Evolutionary conservation across 2,888 invertebrate genomes (phyloP), one percentile per base, ranked within the genome.

Genomic region (Drosophila recens): DNA sequence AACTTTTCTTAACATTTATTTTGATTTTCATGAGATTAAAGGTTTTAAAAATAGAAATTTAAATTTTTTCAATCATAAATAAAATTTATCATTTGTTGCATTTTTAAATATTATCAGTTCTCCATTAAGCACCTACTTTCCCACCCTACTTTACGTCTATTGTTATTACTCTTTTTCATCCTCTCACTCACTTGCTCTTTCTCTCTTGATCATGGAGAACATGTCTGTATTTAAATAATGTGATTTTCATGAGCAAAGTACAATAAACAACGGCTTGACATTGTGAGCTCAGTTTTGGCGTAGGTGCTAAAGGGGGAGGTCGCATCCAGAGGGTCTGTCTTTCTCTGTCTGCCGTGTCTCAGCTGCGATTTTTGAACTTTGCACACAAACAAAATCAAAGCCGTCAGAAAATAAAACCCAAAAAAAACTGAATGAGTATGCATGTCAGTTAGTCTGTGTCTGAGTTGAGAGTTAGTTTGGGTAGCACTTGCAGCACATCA

Each of bases 401-500:
- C 23, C 40, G 53, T 40, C 53, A 34, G 54, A 56, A 23, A 57
- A 43, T 46, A 54, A 49, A 23, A 57, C 46, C 27, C 20, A 46
- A 54, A 27, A 27, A 36, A 49, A 54, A 34, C 36, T 13, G 9
- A 13, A 43, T 17, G 45, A 56, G 42, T n/a, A 46, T 59, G 58
- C 54, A 20, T 43, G 54, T 38, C 42, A 42, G 40, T 63, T 56
- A 48, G 48, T 59, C 11, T 49, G 48, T 49, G 56, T n/a, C 59
- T 54, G 43, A 17, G 46, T 20, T 46, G 34, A 30, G 49, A 53
- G 63, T 74, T 70, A 76, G 76, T 76, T 74, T 63, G 10, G 70
- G 38, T 34, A 42, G 45, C 70, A 59, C 61, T 56, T 48, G 63
- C 70, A 49, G 63, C 13, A 43, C 51, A 63, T 65, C 54, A 58